Evolutionary conservation across 1,140 invertebrate genomes (phyloP), one percentile per base, ranked within the genome.

Genomic region (Limonius californicus): DNA sequence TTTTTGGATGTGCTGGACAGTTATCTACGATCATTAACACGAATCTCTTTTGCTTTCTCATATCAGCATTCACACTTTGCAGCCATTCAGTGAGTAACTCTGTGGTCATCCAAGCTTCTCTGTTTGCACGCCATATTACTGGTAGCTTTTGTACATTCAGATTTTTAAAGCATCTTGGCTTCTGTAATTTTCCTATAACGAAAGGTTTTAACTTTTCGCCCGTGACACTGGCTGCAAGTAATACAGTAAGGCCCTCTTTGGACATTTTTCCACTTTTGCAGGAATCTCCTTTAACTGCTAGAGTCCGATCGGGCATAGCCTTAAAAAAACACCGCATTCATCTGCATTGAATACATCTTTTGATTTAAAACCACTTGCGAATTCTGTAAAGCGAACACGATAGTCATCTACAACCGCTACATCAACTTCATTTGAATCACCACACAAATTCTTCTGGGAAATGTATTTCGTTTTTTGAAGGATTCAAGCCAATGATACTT

Each of bases 81-180:
- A 45, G 42, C 42, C 42, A 45, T 14, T 7, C 16, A 16, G 4
- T 56, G 45, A 58, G 79, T n/a, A 73, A 54, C 20, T 64, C 59
- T n/a, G 55, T 54, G 0, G 72, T 78, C 74, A 81, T 80, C 77
- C 77, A 81, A 3, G 77, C 70, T 63, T 73, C 80, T 21, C 63
- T 71, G 63, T 78, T 79, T 4, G 59, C 53, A 47, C 32, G 57
- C 63, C 79, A 77, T 0, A 67, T 39, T 1, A 69, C 53, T 30
- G 74, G 76, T 21, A 78, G 61, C 18, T 32, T 32, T 4, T 32
- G 4, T 6, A 39, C 54, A 50, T 64, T 68, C 6, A 70, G 45
- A 57, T 64, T 65, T 65, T 76, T 76, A 59, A 79, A 81, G 68
- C 74, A 78, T 39, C 72, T 57, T 19, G 78, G 77, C 14, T 77